These are phyloP conservation scores for Centropus unirufus DNA, from an alignment of 2,113 vertebrate species.

Conservation along the genomic window DNA sequence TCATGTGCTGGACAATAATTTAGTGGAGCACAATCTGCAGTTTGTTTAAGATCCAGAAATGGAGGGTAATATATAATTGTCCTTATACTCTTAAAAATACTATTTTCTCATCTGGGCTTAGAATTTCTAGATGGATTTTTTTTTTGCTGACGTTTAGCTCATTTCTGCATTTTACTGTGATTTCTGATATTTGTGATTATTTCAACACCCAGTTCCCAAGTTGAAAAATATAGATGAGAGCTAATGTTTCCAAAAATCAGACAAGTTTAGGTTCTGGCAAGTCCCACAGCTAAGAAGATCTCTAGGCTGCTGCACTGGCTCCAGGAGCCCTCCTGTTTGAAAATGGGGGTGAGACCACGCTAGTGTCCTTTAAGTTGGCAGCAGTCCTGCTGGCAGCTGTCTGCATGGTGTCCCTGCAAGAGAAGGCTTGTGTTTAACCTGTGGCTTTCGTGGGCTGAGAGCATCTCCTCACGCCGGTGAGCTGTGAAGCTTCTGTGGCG, in stretches of 20 bases:
- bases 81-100: background rate
- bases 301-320: background rate
- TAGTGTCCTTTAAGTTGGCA: background rate
- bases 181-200: background rate
- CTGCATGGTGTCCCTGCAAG: fast-evolving
- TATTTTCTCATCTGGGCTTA: background rate
- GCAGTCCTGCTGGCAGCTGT: background rate
- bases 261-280: background rate
- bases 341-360: background rate
- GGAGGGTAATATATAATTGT: background rate
- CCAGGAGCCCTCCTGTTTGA: background rate
- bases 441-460: background rate
- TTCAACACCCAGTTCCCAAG: background rate
- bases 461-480: background rate
- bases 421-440: background rate
- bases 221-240: background rate
- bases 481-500: background rate
- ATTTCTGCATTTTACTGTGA: background rate
- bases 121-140: background rate
- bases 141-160: background rate
- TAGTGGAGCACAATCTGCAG: background rate
- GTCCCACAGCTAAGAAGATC: background rate
- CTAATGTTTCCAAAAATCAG: background rate
- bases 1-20: background rate
- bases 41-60: background rate